phyloP scores from a whole-genome alignment of 2,888 invertebrate genomes.

The Trichogramma dendrolimi region DNA sequence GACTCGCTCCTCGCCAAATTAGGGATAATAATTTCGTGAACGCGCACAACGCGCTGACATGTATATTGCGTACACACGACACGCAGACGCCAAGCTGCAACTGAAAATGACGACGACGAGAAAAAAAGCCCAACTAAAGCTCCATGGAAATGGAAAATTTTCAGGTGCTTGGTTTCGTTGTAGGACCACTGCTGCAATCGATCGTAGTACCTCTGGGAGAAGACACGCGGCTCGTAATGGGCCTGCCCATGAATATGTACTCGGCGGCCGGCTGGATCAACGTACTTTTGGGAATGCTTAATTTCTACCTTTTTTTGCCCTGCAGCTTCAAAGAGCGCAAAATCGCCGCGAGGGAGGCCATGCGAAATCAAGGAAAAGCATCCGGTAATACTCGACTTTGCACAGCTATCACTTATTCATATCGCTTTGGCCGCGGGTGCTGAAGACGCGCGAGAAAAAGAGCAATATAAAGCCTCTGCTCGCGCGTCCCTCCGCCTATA shows the following conservation, averaged over 20 bases:
- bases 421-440: background rate
- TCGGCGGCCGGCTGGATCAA: slow-evolving; percentile 84
- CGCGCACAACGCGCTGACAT: too few species aligned
- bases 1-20: too few species aligned
- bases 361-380: slow-evolving; percentile 67
- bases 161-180: slow-evolving; percentile 74
- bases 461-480: background rate
- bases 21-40: too few species aligned
- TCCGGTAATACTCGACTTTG: slow-evolving; percentile 52
- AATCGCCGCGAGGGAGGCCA: slow-evolving; percentile 76
- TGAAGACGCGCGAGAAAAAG: background rate
- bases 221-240: slow-evolving; percentile 57
- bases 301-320: slow-evolving; percentile 72
- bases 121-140: background rate
- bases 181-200: slow-evolving; percentile 80
- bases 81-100: too few species aligned
- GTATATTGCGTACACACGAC: too few species aligned
- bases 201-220: slow-evolving; percentile 74
- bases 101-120: too few species aligned
- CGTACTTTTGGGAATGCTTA: slow-evolving; percentile 67
- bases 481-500: background rate
- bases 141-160: background rate
- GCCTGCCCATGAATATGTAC: slow-evolving; percentile 76
- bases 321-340: slow-evolving; percentile 70
- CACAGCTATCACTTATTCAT: slow-evolving; percentile 15